Percentiles rank a stretch among this genome's conserved stretches.
phyloP scores from a whole-genome alignment of 2,797 vertebrate genomes.

The Tragelaphus eurycerus region DNA sequence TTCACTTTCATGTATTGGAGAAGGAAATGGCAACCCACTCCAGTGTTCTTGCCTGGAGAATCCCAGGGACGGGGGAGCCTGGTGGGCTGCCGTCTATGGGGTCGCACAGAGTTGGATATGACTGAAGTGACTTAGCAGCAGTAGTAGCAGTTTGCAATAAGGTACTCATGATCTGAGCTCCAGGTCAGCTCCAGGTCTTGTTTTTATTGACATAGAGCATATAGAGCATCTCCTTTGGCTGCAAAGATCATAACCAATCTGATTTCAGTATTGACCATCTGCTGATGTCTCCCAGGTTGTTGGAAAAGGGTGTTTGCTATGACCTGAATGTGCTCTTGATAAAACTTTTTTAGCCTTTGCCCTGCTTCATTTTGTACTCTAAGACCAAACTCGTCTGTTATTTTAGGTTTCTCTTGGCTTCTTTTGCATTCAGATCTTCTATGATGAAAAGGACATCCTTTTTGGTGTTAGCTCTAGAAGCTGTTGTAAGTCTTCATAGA shows the following conservation, averaged over 20 bases:
- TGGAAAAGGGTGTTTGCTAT: not conserved
- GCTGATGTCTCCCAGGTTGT: not conserved
- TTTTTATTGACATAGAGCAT: not conserved
- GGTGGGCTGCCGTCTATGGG: too few species aligned
- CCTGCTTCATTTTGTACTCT: not conserved
- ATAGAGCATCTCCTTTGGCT: not conserved
- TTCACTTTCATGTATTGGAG: too few species aligned
- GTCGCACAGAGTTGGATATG: too few species aligned
- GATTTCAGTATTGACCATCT: not conserved
- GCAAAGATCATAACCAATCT: not conserved
- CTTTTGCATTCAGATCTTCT: not conserved
- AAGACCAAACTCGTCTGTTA: not conserved
- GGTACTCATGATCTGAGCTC: not conserved
- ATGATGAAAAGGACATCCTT: not conserved
- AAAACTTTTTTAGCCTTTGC: not conserved
- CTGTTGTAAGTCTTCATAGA: not conserved
- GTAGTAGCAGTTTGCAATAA: not conserved
- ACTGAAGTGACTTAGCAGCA: too few species aligned
- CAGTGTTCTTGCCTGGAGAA: too few species aligned
- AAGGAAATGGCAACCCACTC: too few species aligned
- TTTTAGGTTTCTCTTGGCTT: not conserved
- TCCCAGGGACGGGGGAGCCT: too few species aligned
- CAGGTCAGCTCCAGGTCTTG: not conserved
- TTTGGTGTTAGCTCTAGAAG: not conserved
- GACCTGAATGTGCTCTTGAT: not conserved